These are phyloP conservation scores for Zosterops japonicus DNA, from an alignment of 2,113 vertebrate species.

Conservation along the genomic window DNA sequence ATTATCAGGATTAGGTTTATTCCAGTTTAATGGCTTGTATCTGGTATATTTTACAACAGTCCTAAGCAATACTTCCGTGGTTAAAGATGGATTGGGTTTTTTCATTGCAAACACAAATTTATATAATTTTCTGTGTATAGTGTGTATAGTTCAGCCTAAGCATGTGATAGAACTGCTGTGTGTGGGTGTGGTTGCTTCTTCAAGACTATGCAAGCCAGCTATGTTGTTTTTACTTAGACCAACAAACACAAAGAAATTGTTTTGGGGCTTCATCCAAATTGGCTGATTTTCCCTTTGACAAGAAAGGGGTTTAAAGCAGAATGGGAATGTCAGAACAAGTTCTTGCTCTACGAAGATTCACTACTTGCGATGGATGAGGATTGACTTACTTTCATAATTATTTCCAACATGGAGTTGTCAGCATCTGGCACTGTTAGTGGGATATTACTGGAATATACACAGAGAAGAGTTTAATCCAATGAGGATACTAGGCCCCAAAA, in stretches of 20 bases:
- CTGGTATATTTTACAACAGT: conserved; percentile 47
- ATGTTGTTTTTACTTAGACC: conserved; percentile 22
- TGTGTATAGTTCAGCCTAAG: neutral
- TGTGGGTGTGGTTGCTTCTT: neutral
- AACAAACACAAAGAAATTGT: neutral
- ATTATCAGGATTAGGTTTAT: conserved; percentile 54
- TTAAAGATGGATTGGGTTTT: neutral
- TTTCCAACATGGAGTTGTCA: neutral
- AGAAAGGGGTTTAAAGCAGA: neutral
- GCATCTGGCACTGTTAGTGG: neutral
- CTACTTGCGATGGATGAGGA: neutral
- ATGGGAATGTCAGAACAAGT: neutral
- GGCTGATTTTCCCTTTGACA: neutral
- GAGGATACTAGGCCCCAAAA: neutral
- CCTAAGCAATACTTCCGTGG: neutral
- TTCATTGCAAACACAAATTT: conserved; percentile 19
- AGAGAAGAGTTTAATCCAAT: neutral
- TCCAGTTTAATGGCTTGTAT: conserved; percentile 52
- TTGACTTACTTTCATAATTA: neutral
- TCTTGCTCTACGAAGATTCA: neutral
- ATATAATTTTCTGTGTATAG: neutral
- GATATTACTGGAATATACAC: neutral
- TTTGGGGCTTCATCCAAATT: neutral
- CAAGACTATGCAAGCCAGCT: neutral
- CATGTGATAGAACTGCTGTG: neutral